phyloP scores from a whole-genome alignment of 2,113 vertebrate genomes.

The Ursus arctos region DNA sequence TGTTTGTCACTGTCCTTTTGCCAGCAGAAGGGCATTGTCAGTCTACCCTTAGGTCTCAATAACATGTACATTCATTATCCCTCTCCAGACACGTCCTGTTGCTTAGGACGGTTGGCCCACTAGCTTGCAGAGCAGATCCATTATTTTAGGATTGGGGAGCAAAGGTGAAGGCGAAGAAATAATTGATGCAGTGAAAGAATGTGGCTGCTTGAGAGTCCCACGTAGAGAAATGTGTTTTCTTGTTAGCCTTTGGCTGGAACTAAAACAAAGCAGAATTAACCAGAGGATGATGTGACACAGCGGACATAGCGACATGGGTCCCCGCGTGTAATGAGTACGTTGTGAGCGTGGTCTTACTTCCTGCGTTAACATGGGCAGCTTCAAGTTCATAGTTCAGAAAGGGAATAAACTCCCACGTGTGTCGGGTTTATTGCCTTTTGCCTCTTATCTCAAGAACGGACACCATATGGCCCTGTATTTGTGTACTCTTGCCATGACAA shows the following conservation, averaged over 20 bases:
- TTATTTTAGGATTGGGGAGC: not conserved
- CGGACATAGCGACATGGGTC: not conserved
- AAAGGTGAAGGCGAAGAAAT: slow-evolving; percentile 35
- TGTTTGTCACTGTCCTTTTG: not conserved
- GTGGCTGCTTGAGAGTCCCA: not conserved
- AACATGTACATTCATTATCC: fast-evolving
- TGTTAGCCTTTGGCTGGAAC: slow-evolving; percentile 2
- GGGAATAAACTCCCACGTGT: not conserved
- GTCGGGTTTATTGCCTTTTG: not conserved
- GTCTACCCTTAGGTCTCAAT: not conserved
- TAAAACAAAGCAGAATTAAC: slow-evolving; percentile 42
- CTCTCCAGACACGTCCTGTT: not conserved
- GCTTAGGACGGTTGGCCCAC: not conserved
- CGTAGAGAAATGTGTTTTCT: not conserved
- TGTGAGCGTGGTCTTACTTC: not conserved
- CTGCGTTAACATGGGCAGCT: not conserved
- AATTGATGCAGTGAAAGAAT: slow-evolving; percentile 21
- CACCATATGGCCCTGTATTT: slow-evolving; percentile 54
- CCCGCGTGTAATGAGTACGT: not conserved
- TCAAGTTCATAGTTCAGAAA: slow-evolving; percentile 41
- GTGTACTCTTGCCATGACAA: slow-evolving; percentile 3
- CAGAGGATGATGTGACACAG: not conserved
- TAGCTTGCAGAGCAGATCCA: not conserved
- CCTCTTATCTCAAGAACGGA: slow-evolving; percentile 70
- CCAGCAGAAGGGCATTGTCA: not conserved